Conservation (phyloP, 2,797 vertebrate species). For the Peromyscus nudipes region DNA sequence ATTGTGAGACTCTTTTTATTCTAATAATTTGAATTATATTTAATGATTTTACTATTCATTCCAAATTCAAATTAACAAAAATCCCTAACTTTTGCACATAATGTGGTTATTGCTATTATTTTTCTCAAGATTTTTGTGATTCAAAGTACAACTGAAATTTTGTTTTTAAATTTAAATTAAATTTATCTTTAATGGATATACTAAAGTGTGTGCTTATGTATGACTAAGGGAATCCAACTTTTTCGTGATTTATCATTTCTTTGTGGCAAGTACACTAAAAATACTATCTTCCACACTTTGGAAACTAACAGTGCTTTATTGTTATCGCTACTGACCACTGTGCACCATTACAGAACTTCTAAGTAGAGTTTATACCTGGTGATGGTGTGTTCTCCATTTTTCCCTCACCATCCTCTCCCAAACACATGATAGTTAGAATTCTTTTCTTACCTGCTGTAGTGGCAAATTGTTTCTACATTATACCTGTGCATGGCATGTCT, state of each 20-base stretch:
- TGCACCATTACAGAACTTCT: background rate
- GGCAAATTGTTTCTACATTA: background rate
- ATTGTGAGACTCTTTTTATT: constrained; percentile 49
- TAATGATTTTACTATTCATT: constrained; percentile 36
- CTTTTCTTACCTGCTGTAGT: background rate
- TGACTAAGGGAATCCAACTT: background rate
- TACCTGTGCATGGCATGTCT: background rate
- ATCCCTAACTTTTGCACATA: background rate
- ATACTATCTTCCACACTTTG: background rate
- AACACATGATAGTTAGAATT: background rate
- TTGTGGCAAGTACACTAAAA: background rate
- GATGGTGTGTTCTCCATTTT: too few relatives aligned
- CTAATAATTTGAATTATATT: constrained; percentile 5
- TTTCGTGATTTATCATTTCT: background rate
- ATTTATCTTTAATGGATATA: background rate
- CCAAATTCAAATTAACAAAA: background rate
- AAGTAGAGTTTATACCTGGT: background rate
- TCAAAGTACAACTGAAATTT: background rate
- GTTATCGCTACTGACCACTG: background rate
- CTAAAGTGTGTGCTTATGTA: too few relatives aligned
- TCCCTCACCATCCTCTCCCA: too few relatives aligned
- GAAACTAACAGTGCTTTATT: background rate
- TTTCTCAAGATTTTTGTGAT: background rate
- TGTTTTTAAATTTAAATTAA: background rate
- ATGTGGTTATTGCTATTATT: background rate